Evolutionary conservation across 2,797 vertebrate species (phyloP), one percentile per base, ranked within the genome.

Genomic region (Toxotes lorentzi): DNA sequence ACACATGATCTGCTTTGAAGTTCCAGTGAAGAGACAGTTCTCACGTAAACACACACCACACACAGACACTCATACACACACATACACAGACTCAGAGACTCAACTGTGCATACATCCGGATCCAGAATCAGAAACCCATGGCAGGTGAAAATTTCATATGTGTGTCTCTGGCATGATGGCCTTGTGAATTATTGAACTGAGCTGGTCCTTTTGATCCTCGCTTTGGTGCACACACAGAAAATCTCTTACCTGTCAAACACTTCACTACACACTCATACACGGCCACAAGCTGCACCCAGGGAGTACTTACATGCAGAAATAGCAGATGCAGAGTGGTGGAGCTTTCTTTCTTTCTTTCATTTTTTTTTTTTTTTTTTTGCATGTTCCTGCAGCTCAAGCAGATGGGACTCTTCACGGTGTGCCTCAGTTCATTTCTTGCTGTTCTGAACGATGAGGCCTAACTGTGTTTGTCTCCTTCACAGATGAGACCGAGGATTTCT

Each of bases 121-220:
- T 82, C 57, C 68, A 76, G 62, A 81, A 51, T 75, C 75, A 56
- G 57, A 56, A 71, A 81, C 58, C 64, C 48, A 23, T 81, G 78
- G 73, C 87, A 86, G 84, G 84, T 84, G 74, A 85, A 87, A 82
- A 83, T 89, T 89, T 86, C 64, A 76, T 80, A 48, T 78, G 77
- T 81, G 61, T 67, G 66, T 88, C 83, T 86, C 82, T 86, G 83
- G 81, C 82, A 78, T 72, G 77, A 83, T 54, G 56, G 82, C 65
- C 75, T 74, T 50, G 82, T 94, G 89, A 93, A 94, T 93, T 92
- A 94, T 93, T 94, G 82, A 94, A 87, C 78, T 66, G 86, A 88
- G 86, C 80, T 38, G 69, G 73, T 87, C 83, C 84, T 91, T 89
- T 91, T 93, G 85, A 93, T 93, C 89, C 66, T 35, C 23, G 63